Evolutionary conservation across 1,140 invertebrate genomes (phyloP).

Genomic region (Bombus superbus): DNA sequence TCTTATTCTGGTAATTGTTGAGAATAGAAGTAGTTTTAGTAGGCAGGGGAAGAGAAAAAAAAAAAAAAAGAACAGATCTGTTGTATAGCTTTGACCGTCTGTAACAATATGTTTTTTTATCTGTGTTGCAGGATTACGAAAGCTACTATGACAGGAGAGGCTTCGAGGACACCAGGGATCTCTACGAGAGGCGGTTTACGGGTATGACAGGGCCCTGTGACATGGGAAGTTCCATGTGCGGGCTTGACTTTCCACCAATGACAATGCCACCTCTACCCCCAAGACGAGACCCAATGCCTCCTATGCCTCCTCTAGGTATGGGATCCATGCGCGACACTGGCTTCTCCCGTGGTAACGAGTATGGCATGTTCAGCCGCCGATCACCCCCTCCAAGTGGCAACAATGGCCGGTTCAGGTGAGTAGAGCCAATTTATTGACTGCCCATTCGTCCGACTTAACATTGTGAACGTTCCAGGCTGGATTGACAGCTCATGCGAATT

Average conservation of each 20-base stretch:
- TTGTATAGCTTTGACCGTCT: neutral
- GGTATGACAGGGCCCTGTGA: slow-evolving; percentile 85
- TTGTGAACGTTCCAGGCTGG: slow-evolving; percentile 79
- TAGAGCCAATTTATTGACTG: slow-evolving; percentile 66
- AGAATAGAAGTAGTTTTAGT: neutral
- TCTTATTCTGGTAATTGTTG: neutral
- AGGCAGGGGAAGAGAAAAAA: too few species aligned
- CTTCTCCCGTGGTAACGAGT: slow-evolving; percentile 85
- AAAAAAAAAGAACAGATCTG: neutral
- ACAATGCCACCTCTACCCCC: slow-evolving; percentile 85
- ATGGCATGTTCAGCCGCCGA: slow-evolving; percentile 92
- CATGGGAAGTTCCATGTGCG: slow-evolving; percentile 84
- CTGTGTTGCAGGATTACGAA: slow-evolving; percentile 87
- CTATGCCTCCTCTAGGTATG: slow-evolving; percentile 85
- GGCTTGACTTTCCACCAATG: slow-evolving; percentile 86
- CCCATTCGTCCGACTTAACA: slow-evolving; percentile 78
- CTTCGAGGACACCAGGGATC: slow-evolving; percentile 89
- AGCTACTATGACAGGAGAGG: slow-evolving; percentile 89
- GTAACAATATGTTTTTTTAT: neutral
- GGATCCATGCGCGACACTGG: slow-evolving; percentile 83
- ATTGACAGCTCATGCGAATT: slow-evolving; percentile 81
- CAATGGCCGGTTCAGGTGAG: slow-evolving; percentile 83
- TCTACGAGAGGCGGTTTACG: slow-evolving; percentile 91
- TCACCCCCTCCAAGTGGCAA: slow-evolving; percentile 86
- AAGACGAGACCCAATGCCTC: slow-evolving; percentile 86